Conservation (phyloP, 1,140 invertebrate species). For the Eueides isabella region DNA sequence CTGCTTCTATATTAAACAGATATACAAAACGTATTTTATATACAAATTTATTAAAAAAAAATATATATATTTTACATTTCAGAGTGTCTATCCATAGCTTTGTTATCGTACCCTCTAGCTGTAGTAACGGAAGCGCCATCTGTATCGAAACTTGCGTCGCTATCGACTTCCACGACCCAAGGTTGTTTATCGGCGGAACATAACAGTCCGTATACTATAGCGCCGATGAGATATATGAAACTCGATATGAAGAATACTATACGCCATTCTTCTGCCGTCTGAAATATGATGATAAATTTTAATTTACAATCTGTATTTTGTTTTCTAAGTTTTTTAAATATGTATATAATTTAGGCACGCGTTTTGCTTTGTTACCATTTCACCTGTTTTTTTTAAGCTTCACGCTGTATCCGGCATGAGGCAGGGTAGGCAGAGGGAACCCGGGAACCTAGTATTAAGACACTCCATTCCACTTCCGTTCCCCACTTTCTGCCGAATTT, state of each 20-base stretch:
- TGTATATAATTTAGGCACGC: too few relatives aligned
- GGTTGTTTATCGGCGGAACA: constrained; percentile 90
- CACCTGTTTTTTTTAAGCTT: too few relatives aligned
- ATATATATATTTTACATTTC: constrained; percentile 52
- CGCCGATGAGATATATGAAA: constrained; percentile 89
- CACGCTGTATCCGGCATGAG: too few relatives aligned
- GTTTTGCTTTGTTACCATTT: too few relatives aligned
- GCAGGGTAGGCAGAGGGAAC: too few relatives aligned
- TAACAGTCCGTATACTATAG: constrained; percentile 90
- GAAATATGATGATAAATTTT: constrained; percentile 46
- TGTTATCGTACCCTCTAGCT: constrained; percentile 67
- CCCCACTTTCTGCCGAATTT: too few relatives aligned
- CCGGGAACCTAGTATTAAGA: too few relatives aligned
- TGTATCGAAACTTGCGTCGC: constrained; percentile 66
- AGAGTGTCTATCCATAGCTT: constrained; percentile 60
- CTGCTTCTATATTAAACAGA: too few relatives aligned
- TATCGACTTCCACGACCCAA: constrained; percentile 85
- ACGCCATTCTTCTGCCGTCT: constrained; percentile 91
- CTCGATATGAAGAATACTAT: constrained; percentile 92
- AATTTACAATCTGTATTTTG: not conserved
- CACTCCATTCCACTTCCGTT: too few relatives aligned
- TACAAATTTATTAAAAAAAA: not conserved
- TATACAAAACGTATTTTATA: too few relatives aligned
- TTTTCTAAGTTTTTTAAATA: too few relatives aligned
- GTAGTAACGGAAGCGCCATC: constrained; percentile 71